Evolutionary conservation across 2,113 vertebrate species (phyloP).

Genomic region (Numenius arquata): DNA sequence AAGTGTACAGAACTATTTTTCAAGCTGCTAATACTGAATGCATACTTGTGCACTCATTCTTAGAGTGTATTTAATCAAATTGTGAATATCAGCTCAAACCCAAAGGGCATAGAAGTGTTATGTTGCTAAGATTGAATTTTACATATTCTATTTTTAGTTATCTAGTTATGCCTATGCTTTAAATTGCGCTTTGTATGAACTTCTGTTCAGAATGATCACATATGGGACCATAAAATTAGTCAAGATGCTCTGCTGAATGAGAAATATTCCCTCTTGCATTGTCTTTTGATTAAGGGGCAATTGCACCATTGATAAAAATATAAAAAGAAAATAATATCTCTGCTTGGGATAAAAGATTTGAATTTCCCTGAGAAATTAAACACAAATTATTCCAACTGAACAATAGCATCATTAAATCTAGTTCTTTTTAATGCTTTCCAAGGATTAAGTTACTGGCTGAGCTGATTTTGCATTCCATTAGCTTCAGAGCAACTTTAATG

Average conservation of each 20-base stretch:
- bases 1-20: neutral
- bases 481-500: neutral
- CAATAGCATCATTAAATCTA: conserved; percentile 46
- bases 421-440: conserved; percentile 7
- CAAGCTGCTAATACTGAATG: neutral
- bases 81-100: conserved; percentile 12
- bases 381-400: conserved; percentile 40
- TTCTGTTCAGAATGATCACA: conserved; percentile 20
- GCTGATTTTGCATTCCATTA: neutral
- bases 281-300: conserved; percentile 47
- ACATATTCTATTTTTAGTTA: conserved; percentile 9
- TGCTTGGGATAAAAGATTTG: conserved; percentile 33
- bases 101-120: neutral
- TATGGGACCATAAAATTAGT: conserved; percentile 45
- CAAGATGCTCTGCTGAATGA: conserved; percentile 33
- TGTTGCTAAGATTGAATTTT: neutral
- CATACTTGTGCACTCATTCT: neutral
- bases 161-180: neutral
- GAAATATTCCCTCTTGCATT: conserved; percentile 52
- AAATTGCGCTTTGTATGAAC: conserved; percentile 30
- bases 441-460: neutral
- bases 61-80: neutral
- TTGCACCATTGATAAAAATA: conserved; percentile 38
- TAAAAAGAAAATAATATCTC: conserved; percentile 22
- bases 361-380: conserved; percentile 58